Base-by-base conservation (phyloP, 1,140 invertebrate genomes). In the Chrysoperla carnea region DNA sequence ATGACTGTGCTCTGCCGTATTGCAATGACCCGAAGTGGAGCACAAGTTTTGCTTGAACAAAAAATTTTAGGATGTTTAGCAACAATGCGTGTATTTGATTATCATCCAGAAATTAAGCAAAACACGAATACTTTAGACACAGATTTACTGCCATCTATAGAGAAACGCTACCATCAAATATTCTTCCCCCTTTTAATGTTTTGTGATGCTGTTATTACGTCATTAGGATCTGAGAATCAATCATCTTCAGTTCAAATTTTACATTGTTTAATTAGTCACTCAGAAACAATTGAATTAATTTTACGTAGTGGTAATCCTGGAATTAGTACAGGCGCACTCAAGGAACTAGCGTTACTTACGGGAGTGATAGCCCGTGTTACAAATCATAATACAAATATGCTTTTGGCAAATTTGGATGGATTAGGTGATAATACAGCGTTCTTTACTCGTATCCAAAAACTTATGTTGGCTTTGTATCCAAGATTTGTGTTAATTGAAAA, bases 1-100 rank as follows among this genome's bases (percentile, higher is more conserved):
- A 81, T 92, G 76, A 73, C 84, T 39, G 68, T 90, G 42, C 68
- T 93, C 11, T 74, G 75, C 7, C 68, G 82, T 51, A 68, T 91
- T 46, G 78, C 84, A 0, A 73, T 75, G 12, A 76, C 73, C 0
- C 65, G 72, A 44, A 53, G 70, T 17, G 88, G 88, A 7, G 84
- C 88, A 0, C 76, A 82, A 50, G 68, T 78, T 12, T 53, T 92
- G 6, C 52, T 93, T 8, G 72, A 80, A 47, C 78, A 81, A 53
- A 82, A 82, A 31, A 64, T 81, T 2, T 64, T 91, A 38, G 68
- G 73, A 0, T 74, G 77, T 43, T 63, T 92, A 8, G 77, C 84
- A 8, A 72, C 75, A 28, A 81, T 91, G 72, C 64, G 63, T n/a
- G 80, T 81, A 1, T 81, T 85, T 50, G 74, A 81, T 57, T 67